Evolutionary conservation across 2,888 invertebrate species (phyloP).

Genomic region (Tachina lurida): DNA sequence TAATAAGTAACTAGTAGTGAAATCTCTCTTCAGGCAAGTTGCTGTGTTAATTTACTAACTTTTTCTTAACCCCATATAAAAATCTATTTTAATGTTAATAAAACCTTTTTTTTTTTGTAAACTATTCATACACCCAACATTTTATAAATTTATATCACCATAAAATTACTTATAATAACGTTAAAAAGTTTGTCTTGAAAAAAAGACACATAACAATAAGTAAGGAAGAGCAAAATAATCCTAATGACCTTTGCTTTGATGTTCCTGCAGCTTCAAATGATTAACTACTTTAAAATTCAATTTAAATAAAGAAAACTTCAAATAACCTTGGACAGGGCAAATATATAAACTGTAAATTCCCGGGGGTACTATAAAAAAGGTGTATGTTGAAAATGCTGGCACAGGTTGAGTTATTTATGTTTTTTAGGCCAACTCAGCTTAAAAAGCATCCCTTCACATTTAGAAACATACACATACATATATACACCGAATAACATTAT

Average conservation of each 20-base stretch:
- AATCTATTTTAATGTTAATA: not conserved
- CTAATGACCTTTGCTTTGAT: conserved; percentile 27
- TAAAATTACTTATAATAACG: not conserved
- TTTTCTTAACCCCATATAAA: not conserved
- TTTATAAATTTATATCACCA: not conserved
- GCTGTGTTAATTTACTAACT: too few species aligned
- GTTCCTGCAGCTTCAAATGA: not conserved
- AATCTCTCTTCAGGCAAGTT: too few species aligned
- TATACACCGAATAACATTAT: not conserved
- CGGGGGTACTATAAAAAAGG: conserved; percentile 41
- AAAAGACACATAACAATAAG: not conserved
- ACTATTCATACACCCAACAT: not conserved
- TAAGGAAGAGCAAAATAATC: not conserved
- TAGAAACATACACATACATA: not conserved
- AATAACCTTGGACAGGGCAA: conserved; percentile 20
- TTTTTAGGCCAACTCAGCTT: conserved; percentile 39
- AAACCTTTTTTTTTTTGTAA: not conserved
- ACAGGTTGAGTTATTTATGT: conserved; percentile 46
- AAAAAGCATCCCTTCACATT: conserved; percentile 5
- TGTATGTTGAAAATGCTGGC: conserved; percentile 40
- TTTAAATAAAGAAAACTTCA: conserved; percentile 58
- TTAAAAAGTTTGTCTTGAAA: not conserved
- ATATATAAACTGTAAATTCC: conserved; percentile 27
- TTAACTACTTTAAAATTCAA: conserved; percentile 59
- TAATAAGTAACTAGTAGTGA: too few species aligned